phyloP scores from a whole-genome alignment of 2,113 vertebrate genomes.

The Pseudonaja textilis region DNA sequence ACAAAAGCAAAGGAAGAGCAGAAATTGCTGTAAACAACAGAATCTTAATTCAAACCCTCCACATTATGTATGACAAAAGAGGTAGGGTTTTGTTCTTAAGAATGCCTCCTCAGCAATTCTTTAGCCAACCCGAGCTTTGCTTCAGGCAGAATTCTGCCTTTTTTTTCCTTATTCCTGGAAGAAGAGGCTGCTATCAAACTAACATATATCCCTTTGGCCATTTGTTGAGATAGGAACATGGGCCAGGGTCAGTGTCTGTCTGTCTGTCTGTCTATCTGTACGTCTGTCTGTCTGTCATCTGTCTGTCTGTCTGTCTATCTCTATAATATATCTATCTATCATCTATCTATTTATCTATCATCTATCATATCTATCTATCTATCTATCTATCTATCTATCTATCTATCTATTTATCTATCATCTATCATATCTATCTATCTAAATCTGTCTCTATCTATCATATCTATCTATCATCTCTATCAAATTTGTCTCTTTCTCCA shows the following conservation, averaged over 20 bases:
- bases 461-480: too few relatives aligned
- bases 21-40: slow-evolving; percentile 30
- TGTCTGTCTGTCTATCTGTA: too few relatives aligned
- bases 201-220: not conserved
- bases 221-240: not conserved
- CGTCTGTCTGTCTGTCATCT: not conserved
- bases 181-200: not conserved
- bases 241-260: not conserved
- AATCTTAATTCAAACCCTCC: slow-evolving; percentile 16
- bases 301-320: too few relatives aligned
- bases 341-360: too few relatives aligned
- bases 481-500: too few relatives aligned
- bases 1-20: not conserved
- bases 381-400: too few relatives aligned
- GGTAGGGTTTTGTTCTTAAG: not conserved
- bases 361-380: too few relatives aligned
- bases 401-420: too few relatives aligned
- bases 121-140: not conserved
- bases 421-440: too few relatives aligned
- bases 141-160: not conserved
- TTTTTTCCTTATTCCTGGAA: not conserved
- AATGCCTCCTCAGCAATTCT: not conserved
- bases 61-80: not conserved
- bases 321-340: too few relatives aligned
- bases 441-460: too few relatives aligned